Percentiles rank a stretch among this genome's conserved stretches.
phyloP scores from a whole-genome alignment of 2,797 vertebrate genomes.

The Pipistrellus pipistrellus region DNA sequence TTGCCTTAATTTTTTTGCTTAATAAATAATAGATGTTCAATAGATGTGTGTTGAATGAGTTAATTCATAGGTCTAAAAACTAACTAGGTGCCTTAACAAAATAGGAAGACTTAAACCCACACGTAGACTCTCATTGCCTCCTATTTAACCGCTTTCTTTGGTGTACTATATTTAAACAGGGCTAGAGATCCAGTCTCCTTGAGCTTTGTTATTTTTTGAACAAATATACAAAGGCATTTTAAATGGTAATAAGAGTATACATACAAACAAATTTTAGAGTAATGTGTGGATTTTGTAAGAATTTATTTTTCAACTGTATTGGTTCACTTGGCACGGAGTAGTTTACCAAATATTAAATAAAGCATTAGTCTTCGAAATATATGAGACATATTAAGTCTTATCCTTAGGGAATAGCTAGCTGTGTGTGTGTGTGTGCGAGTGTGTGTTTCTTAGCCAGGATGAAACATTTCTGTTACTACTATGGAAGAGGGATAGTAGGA shows the following conservation, averaged over 20 bases:
- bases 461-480: neutral
- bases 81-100: neutral
- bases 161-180: conserved; percentile 10
- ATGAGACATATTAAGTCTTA: neutral
- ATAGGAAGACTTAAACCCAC: neutral
- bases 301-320: neutral
- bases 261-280: conserved; percentile 6
- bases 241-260: conserved; percentile 35
- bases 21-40: neutral
- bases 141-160: neutral
- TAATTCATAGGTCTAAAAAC: conserved; percentile 14
- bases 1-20: neutral
- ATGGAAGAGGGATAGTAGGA: neutral
- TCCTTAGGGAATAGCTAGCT: neutral
- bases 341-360: conserved; percentile 4
- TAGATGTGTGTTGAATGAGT: neutral
- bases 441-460: neutral
- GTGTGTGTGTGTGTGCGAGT: neutral
- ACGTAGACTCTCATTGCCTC: neutral
- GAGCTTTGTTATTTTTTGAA: conserved; percentile 59
- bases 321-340: neutral
- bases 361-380: neutral
- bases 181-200: neutral
- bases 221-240: conserved; percentile 46
- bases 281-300: neutral